Base-by-base conservation (phyloP, 2,797 vertebrate genomes). In the Chaetodon trifasciatus region DNA sequence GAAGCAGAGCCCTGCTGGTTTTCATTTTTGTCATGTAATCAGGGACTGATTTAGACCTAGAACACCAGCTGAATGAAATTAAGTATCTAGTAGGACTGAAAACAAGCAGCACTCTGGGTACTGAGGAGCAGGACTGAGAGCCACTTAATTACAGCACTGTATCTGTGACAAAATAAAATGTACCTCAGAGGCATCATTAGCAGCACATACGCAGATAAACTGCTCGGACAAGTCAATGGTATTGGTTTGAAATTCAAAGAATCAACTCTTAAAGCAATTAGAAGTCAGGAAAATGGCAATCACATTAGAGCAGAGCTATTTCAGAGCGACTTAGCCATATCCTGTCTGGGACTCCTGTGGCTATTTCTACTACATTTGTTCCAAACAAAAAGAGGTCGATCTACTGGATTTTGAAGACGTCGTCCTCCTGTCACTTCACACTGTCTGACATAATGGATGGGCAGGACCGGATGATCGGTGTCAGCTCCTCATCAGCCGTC, bases 311-410 rank as follows among this genome's bases (percentile, higher is more conserved):
- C 32, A 47, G 78, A 87, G 84, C 87, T 88, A 92, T 94, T 93
- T 89, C 57, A 82, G 87, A 84, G 65, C 84, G 88, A 86, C 89
- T 83, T 87, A 84, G 84, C 87, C 78, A 60, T 80, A 66, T 83
- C 85, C 79, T 82, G 73, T 83, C 77, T 69, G 65, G 89, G 84
- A 92, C 93, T 93, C 93, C 94, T 69, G 94, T 61, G 86, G 93
- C 86, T 94, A 79, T 87, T 96, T 96, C 95, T 94, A 95, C 94
- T 95, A 94, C 94, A 94, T 94, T 96, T 93, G 91, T 82, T 78
- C 79, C 93, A 93, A 95, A 95, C 94, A 96, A 96, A 95, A 95
- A 93, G 84, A 70, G 78, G 74, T 76, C 89, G 86, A 91, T 92
- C 88, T 62, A 61, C 77, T 71, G 81, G 91, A 91, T 94, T 92